Evolutionary conservation across 2,113 vertebrate species (phyloP).

Genomic region (Xerus inauris): DNA sequence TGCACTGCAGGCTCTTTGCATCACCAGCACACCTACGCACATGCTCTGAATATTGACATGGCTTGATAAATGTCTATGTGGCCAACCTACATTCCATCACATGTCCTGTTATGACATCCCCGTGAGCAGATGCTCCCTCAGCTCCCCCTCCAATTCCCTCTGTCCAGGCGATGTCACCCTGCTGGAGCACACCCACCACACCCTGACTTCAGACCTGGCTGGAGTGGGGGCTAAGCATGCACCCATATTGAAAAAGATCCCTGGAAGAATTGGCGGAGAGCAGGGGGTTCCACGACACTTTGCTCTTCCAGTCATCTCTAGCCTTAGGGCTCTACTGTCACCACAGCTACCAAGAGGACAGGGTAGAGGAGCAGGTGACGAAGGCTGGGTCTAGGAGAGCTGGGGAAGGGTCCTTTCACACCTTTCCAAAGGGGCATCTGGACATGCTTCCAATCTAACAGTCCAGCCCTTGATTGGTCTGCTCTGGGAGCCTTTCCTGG

Average conservation of each 20-base stretch:
- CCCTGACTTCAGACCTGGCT: not conserved
- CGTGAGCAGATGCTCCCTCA: not conserved
- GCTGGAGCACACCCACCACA: not conserved
- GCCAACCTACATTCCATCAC: not conserved
- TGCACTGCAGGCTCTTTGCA: rapidly evolving
- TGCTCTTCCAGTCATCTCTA: not conserved
- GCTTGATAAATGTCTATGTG: not conserved
- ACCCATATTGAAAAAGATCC: not conserved
- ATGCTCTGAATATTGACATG: not conserved
- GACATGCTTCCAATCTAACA: rapidly evolving
- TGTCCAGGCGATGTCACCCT: not conserved
- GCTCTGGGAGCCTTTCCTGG: not conserved
- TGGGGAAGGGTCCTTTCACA: not conserved
- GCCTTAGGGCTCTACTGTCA: not conserved
- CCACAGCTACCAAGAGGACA: not conserved
- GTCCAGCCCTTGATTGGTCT: not conserved
- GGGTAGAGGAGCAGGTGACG: not conserved
- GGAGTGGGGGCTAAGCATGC: not conserved
- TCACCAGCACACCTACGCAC: not conserved
- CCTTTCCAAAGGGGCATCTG: not conserved
- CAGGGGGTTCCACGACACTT: not conserved
- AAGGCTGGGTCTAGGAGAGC: too few species aligned
- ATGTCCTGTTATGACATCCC: not conserved
- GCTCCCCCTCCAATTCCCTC: not conserved
- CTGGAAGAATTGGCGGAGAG: not conserved